Conservation (phyloP, 53 echinoderm and acorn worm species). For the Henricia sp. region DNA sequence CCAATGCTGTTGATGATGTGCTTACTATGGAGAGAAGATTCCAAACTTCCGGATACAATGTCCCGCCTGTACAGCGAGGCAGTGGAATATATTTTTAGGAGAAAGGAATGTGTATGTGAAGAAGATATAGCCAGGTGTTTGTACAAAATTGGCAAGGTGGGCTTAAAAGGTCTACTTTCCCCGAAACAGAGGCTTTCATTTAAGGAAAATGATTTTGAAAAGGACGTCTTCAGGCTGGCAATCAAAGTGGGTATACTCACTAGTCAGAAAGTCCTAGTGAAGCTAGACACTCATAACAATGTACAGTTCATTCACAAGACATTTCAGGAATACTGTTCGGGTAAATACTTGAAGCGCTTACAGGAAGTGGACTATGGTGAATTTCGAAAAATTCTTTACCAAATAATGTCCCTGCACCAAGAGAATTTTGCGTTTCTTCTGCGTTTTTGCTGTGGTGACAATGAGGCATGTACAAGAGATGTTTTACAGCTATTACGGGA, state of each 20-base stretch:
- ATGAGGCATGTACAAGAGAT: not conserved
- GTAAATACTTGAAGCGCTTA: conserved; percentile 16
- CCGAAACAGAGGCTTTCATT: too few relatives aligned
- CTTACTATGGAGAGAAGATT: not conserved
- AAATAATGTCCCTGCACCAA: not conserved
- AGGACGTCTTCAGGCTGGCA: not conserved
- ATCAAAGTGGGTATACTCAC: too few relatives aligned
- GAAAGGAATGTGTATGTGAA: conserved; percentile 13
- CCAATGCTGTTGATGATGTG: conserved; percentile 21
- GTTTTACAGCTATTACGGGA: not conserved
- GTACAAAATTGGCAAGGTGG: too few relatives aligned
- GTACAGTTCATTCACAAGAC: too few relatives aligned
- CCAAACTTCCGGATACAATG: not conserved
- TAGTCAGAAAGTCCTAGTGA: not conserved
- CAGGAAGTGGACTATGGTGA: not conserved
- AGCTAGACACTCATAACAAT: too few relatives aligned
- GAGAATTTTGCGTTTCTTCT: not conserved
- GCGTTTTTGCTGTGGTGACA: conserved; percentile 17
- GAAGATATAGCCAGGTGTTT: too few relatives aligned
- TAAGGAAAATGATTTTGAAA: not conserved
- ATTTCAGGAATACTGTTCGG: conserved; percentile 22
- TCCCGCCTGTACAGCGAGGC: not conserved
- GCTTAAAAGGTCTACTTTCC: too few relatives aligned
- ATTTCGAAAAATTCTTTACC: not conserved
- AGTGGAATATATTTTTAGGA: not conserved